Evolutionary conservation across 2,888 invertebrate species (phyloP).

Genomic region (Sipha maydis): DNA sequence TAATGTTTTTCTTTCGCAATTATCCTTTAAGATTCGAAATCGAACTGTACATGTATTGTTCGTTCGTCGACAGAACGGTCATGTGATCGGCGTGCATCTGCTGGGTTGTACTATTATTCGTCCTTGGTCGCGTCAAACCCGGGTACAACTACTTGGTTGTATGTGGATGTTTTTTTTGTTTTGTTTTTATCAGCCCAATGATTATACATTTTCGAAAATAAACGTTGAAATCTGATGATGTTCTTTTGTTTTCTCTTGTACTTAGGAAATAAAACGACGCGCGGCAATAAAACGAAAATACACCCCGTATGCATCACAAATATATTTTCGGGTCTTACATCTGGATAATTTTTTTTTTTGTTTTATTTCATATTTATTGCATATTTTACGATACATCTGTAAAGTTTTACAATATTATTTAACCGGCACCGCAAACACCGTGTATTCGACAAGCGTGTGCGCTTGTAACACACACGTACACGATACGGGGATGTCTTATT

Average conservation of each 20-base stretch:
- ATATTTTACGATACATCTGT: slow-evolving; percentile 43
- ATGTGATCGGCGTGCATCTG: too few species aligned
- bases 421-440: not conserved
- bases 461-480: slow-evolving; percentile 14
- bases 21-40: not conserved
- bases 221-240: not conserved
- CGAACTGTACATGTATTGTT: too few species aligned
- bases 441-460: not conserved
- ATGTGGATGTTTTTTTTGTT: not conserved
- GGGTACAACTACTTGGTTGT: too few species aligned
- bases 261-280: not conserved
- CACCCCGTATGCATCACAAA: not conserved
- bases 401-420: slow-evolving; percentile 21
- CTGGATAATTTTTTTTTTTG: slow-evolving; percentile 40
- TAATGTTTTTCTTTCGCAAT: not conserved
- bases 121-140: too few species aligned
- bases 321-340: slow-evolving; percentile 38
- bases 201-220: not conserved
- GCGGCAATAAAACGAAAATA: slow-evolving; percentile 20
- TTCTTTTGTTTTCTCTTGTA: not conserved
- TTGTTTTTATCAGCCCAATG: not conserved
- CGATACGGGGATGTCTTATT: too few species aligned
- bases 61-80: too few species aligned
- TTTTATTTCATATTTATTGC: slow-evolving; percentile 32
- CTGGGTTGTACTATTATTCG: too few species aligned